A percentile compares a stretch with the other conserved stretches of the same genome.
These are phyloP conservation scores for Cheilosia urbana DNA, from an alignment of 2,888 invertebrate species.

Conservation along the genomic window DNA sequence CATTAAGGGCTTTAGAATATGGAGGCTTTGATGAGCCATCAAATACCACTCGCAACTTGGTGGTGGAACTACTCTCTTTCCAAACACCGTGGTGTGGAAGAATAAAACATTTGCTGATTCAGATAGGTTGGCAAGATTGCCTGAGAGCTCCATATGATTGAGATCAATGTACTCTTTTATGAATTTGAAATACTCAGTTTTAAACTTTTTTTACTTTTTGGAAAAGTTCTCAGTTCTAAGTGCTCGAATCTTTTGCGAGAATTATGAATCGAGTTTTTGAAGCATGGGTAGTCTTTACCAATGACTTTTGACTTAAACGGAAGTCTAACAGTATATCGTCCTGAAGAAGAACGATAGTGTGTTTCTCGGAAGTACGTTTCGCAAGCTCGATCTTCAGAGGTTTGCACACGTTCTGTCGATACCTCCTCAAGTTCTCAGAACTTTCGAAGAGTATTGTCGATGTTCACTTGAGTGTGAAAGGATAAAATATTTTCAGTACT, in stretches of 20 bases:
- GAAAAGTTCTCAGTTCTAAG: slow-evolving; percentile 3
- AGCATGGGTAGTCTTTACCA: not conserved
- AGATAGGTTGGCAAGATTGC: not conserved
- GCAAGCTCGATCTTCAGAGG: slow-evolving; percentile 12
- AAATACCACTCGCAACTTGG: slow-evolving; percentile 12
- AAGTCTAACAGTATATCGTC: slow-evolving; percentile 20
- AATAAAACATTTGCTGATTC: not conserved
- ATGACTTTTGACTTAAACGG: slow-evolving; percentile 23
- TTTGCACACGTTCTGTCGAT: not conserved
- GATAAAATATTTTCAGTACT: slow-evolving; percentile 25
- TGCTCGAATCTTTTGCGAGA: not conserved
- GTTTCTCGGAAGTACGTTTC: slow-evolving; percentile 17
- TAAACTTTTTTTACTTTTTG: slow-evolving; percentile 2
- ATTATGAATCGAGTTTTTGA: slow-evolving; percentile 7
- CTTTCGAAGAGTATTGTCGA: slow-evolving; percentile 10
- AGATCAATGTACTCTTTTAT: slow-evolving; percentile 18
- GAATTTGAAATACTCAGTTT: slow-evolving; percentile 9
- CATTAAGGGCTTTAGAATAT: not conserved
- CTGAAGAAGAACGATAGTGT: slow-evolving; percentile 18
- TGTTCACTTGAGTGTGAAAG: slow-evolving; percentile 18
- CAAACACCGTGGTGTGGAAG: slow-evolving; percentile 26
- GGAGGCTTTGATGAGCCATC: too few species aligned
- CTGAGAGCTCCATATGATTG: too few species aligned
- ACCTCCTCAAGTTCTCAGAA: slow-evolving; percentile 31
- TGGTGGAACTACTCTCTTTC: slow-evolving; percentile 22